Conservation (phyloP, 2,113 vertebrate species). For the Climacteris rufus region DNA sequence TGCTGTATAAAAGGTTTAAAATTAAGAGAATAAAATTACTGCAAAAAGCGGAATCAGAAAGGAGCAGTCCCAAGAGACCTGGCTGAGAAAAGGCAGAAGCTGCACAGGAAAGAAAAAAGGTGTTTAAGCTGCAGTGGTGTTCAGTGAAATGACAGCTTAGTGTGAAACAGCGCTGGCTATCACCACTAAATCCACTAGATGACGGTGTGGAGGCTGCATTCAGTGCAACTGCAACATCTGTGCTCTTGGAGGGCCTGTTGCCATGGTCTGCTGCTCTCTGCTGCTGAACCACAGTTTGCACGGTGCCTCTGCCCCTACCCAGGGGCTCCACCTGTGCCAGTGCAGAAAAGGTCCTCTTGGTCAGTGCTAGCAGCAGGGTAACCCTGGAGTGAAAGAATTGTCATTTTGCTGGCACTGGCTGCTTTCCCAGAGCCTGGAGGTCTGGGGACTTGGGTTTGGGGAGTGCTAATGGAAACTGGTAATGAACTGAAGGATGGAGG, state of each 20-base stretch:
- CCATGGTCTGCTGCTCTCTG: background rate
- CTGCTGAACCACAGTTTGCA: background rate
- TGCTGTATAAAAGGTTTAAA: background rate
- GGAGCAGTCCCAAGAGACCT: background rate
- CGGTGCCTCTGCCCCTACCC: rapidly evolving
- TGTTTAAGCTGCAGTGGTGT: background rate
- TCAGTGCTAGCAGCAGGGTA: too few species aligned
- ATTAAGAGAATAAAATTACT: background rate
- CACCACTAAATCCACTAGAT: conserved; percentile 45
- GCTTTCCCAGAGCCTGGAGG: background rate
- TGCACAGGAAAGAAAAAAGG: too few species aligned
- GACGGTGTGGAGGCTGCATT: conserved; percentile 30
- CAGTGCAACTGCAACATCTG: background rate
- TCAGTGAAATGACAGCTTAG: background rate
- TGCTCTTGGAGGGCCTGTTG: background rate
- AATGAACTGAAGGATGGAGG: background rate
- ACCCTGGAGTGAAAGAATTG: background rate
- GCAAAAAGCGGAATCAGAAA: background rate
- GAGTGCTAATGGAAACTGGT: background rate
- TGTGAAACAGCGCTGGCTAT: background rate
- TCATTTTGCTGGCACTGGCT: background rate
- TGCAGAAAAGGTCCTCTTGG: rapidly evolving
- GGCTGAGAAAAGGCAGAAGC: background rate
- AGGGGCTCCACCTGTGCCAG: rapidly evolving
- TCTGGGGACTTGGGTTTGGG: background rate